phyloP scores from a whole-genome alignment of 2,797 vertebrate genomes.

The Protonibea diacanthus region DNA sequence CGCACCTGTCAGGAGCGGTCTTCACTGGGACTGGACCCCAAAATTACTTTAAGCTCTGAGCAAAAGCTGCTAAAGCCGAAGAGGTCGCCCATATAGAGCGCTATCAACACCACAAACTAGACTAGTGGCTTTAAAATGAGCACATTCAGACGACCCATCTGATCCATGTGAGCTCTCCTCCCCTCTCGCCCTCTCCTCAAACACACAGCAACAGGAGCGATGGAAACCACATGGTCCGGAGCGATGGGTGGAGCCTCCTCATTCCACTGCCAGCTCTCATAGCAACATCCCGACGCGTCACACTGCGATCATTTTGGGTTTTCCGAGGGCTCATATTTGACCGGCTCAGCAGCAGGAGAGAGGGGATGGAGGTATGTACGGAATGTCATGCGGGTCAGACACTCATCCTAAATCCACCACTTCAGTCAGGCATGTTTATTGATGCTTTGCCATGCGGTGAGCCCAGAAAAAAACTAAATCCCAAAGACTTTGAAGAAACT shows the following conservation, averaged over 20 bases:
- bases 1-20: constrained; percentile 64
- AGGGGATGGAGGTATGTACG: constrained; percentile 40
- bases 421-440: constrained; percentile 55
- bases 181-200: background rate
- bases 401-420: constrained; percentile 44
- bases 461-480: constrained; percentile 22
- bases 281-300: constrained; percentile 55
- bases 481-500: constrained; percentile 5
- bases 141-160: background rate
- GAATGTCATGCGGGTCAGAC: constrained; percentile 60
- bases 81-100: constrained; percentile 25
- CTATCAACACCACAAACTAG: background rate
- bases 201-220: constrained; percentile 60
- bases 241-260: constrained; percentile 67
- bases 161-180: background rate
- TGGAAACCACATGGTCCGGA: constrained; percentile 57
- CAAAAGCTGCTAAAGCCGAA: background rate
- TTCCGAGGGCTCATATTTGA: constrained; percentile 35
- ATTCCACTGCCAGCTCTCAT: constrained; percentile 46
- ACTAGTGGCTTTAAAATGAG: background rate
- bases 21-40: constrained; percentile 3
- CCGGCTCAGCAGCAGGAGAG: constrained; percentile 28
- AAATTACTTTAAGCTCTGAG: constrained; percentile 1
- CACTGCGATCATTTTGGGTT: constrained; percentile 41
- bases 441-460: constrained; percentile 26